Evolutionary conservation across 1,140 invertebrate species (phyloP).

Genomic region (Bombus superbus): DNA sequence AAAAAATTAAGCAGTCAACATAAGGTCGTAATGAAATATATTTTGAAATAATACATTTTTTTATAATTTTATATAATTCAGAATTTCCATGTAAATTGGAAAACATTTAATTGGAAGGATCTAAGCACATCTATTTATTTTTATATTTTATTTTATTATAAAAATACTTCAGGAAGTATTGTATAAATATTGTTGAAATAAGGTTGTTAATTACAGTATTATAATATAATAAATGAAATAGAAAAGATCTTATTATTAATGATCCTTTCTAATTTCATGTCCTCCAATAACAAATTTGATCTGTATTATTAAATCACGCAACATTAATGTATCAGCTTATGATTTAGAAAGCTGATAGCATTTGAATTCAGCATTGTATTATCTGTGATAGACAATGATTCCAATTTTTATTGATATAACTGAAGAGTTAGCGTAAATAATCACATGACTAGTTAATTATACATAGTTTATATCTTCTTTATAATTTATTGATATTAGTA

Average conservation of each 20-base stretch:
- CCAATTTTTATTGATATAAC: conserved; percentile 15
- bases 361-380: conserved; percentile 22
- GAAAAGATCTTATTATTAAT: not conserved
- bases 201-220: not conserved
- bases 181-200: conserved; percentile 4
- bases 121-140: not conserved
- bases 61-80: conserved; percentile 5
- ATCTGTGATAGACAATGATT: conserved; percentile 27
- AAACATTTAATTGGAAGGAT: conserved; percentile 42
- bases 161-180: not conserved
- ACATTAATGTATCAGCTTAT: conserved; percentile 21
- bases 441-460: conserved; percentile 4
- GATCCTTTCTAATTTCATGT: conserved; percentile 35
- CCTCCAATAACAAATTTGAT: conserved; percentile 32
- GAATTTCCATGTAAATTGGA: conserved; percentile 45
- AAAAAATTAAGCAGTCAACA: not conserved
- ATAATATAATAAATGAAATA: not conserved
- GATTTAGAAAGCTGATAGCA: conserved; percentile 26
- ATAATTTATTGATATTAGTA: conserved; percentile 28
- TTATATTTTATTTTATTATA: not conserved
- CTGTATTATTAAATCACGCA: conserved; percentile 21
- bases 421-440: not conserved
- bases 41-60: conserved; percentile 28
- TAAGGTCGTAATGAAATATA: not conserved
- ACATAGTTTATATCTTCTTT: conserved; percentile 14